Conservation (phyloP, 2,797 vertebrate species). For the Enoplosus armatus region DNA sequence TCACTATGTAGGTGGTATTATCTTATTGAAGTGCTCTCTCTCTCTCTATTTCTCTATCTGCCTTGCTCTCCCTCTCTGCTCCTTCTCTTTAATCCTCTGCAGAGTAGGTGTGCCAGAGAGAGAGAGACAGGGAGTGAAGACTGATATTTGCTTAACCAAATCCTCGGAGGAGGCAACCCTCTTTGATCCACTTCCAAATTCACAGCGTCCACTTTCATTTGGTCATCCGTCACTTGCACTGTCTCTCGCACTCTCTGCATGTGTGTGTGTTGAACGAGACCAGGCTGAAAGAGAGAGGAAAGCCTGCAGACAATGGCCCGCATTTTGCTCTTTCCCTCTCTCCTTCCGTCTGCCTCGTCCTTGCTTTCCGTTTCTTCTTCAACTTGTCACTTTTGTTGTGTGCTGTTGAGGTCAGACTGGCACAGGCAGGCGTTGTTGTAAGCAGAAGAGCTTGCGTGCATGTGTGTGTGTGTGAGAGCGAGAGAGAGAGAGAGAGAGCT, state of each 20-base stretch:
- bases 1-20: slow-evolving; percentile 66
- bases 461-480: neutral
- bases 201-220: slow-evolving; percentile 66
- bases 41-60: slow-evolving; percentile 32
- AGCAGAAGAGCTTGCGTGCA: slow-evolving; percentile 33
- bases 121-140: slow-evolving; percentile 55
- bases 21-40: slow-evolving; percentile 65
- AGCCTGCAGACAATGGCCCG: slow-evolving; percentile 56
- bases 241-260: slow-evolving; percentile 31
- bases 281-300: slow-evolving; percentile 42
- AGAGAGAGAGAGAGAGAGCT: slow-evolving; percentile 17
- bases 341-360: slow-evolving; percentile 43
- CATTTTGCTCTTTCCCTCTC: slow-evolving; percentile 48
- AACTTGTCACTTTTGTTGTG: slow-evolving; percentile 60
- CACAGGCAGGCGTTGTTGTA: slow-evolving; percentile 59
- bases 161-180: slow-evolving; percentile 66
- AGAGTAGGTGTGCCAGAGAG: slow-evolving; percentile 72
- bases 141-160: slow-evolving; percentile 82
- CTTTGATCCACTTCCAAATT: slow-evolving; percentile 80
- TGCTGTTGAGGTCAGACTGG: slow-evolving; percentile 68
- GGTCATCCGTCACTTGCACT: slow-evolving; percentile 64
- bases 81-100: slow-evolving; percentile 76
- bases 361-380: slow-evolving; percentile 51
- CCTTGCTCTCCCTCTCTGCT: slow-evolving; percentile 45
- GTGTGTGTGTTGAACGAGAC: slow-evolving; percentile 2